Evolutionary conservation across 2,888 invertebrate species (phyloP).

Genomic region (Cantharis flavilabris): DNA sequence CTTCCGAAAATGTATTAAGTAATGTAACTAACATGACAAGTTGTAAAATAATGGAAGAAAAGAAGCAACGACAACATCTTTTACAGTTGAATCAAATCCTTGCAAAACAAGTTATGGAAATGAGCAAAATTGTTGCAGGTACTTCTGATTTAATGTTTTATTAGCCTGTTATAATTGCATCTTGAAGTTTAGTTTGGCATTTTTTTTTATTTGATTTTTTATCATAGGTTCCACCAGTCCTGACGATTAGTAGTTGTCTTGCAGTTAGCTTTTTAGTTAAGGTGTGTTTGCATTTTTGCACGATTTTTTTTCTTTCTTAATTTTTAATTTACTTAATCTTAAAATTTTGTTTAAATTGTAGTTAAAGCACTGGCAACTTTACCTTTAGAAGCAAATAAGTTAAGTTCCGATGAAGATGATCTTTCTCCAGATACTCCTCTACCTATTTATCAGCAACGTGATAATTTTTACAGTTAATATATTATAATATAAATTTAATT

Average conservation of each 20-base stretch:
- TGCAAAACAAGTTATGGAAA: slow-evolving; percentile 92
- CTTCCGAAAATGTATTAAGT: slow-evolving; percentile 39
- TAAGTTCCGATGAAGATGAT: slow-evolving; percentile 70
- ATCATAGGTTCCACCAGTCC: slow-evolving; percentile 53
- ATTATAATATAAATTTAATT: slow-evolving; percentile 38
- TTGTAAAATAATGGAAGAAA: slow-evolving; percentile 70
- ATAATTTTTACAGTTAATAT: slow-evolving; percentile 71
- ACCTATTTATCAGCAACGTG: slow-evolving; percentile 84
- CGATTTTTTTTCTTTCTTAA: slow-evolving; percentile 7
- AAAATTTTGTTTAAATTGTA: slow-evolving; percentile 29
- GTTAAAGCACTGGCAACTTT: slow-evolving; percentile 76
- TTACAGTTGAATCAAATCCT: slow-evolving; percentile 89
- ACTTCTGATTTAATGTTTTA: slow-evolving; percentile 30
- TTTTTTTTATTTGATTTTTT: slow-evolving; percentile 42
- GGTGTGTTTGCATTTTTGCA: slow-evolving; percentile 37
- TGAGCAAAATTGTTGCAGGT: slow-evolving; percentile 96
- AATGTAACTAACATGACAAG: slow-evolving; percentile 52
- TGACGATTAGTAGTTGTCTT: slow-evolving; percentile 47
- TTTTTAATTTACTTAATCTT: background rate
- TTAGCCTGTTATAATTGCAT: slow-evolving; percentile 5
- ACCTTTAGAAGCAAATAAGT: slow-evolving; percentile 61
- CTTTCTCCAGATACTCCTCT: slow-evolving; percentile 77
- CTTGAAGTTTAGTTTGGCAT: slow-evolving; percentile 33
- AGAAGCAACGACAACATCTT: slow-evolving; percentile 85
- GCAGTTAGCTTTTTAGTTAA: slow-evolving; percentile 36